Base-by-base conservation (phyloP, 1,140 invertebrate genomes). In the Drosophila tsacasi region DNA sequence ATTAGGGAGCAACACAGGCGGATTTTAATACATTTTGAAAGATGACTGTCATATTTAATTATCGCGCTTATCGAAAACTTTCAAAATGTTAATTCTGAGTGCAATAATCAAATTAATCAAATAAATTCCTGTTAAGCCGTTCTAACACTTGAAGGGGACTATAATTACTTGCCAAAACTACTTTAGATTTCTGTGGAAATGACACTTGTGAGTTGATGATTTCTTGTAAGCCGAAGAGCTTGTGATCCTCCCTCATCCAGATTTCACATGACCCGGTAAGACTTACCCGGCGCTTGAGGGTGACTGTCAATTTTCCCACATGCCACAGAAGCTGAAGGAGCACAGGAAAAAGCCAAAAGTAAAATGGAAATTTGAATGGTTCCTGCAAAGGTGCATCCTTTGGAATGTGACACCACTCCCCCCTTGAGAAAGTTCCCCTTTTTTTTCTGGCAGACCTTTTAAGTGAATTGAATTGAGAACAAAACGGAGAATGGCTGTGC, bases 381-480 rank as follows among this genome's bases (percentile, higher is more conserved):
- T 23, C 32, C 37, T 32, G 17, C 13, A 23, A 37, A 72, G 50
- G 35, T 60, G 69, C 66, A 73, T 40, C 10, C 23, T n/a, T n/a
- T 10, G 57, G 42, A 52, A 25, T 42, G 27, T 54, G 17, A 52
- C 47, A 52, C 47, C 25, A 27, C 49, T 30, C 19, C 27, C 23
- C 32, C n/a, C 12, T 25, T 27, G 17, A 21, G 5, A 25, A 35
- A 19, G 23, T 46, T n/a, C 5, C 23, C n/a, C n/a, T n/a, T 13
- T 44, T 52, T 54, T 73, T 50, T 42, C 44, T 37, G 66, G 52
- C 66, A 40, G 50, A 50, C 21, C 19, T 42, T 30, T 46, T 60
- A 50, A 60, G 69, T 50, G 69, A 59, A 72, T 73, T 73, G 69
- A 71, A 72, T 72, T 57, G 49, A 57, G 58, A 59, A 59, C 32